Conservation (phyloP, 2,888 invertebrate genomes). For the Lucinisca nassula region DNA sequence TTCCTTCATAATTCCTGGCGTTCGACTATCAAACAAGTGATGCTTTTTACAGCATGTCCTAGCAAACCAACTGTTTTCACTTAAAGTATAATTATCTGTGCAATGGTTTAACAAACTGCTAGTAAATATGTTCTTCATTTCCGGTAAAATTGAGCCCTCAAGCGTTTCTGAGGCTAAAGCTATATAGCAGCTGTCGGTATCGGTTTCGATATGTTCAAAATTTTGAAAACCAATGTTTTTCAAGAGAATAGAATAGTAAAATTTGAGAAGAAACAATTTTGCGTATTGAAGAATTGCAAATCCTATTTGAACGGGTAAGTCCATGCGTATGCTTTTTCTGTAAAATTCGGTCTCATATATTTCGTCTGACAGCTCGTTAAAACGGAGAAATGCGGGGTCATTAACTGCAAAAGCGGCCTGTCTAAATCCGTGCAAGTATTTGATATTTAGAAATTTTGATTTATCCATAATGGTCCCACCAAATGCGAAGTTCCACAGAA, state of each 20-base stretch:
- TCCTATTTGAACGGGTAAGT: not conserved
- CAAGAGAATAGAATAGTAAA: not conserved
- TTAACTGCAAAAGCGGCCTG: not conserved
- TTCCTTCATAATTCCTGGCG: not conserved
- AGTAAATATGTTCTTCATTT: not conserved
- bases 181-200: conserved; percentile 58
- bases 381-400: not conserved
- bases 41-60: not conserved
- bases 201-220: conserved; percentile 60
- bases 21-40: not conserved
- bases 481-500: not conserved
- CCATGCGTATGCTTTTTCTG: not conserved
- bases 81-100: not conserved
- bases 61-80: not conserved
- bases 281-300: not conserved
- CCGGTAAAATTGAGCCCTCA: conserved; percentile 1
- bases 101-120: not conserved
- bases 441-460: not conserved
- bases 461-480: not conserved
- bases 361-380: not conserved
- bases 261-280: not conserved
- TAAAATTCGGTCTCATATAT: not conserved
- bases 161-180: not conserved
- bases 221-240: not conserved
- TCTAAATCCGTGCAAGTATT: not conserved